These are phyloP conservation scores for Dendrolimus houi DNA, from an alignment of 2,888 invertebrate species.

Conservation along the genomic window DNA sequence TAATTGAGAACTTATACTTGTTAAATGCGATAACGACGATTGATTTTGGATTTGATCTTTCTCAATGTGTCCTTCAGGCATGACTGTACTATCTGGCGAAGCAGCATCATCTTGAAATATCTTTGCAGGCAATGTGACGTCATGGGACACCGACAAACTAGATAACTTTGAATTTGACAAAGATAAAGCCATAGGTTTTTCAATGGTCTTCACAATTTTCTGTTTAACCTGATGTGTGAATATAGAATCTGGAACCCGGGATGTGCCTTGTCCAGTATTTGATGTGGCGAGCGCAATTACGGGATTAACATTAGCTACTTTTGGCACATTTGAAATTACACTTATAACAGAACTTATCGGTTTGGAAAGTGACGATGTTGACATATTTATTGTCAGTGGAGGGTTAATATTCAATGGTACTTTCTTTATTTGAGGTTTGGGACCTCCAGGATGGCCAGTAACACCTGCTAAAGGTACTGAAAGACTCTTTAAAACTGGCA, in stretches of 20 bases:
- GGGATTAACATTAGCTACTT: conserved; percentile 50
- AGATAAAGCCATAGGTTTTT: conserved; percentile 68
- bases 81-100: conserved; percentile 73
- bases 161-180: conserved; percentile 73
- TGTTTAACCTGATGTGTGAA: conserved; percentile 68
- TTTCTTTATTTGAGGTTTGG: conserved; percentile 50
- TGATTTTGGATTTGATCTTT: conserved; percentile 29
- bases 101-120: conserved; percentile 81
- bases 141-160: conserved; percentile 74
- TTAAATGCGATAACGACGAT: conserved; percentile 29
- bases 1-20: conserved; percentile 18
- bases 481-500: conserved; percentile 62
- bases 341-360: conserved; percentile 67
- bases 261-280: conserved; percentile 33
- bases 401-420: conserved; percentile 51
- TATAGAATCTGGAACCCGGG: conserved; percentile 61
- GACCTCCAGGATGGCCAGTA: conserved; percentile 23
- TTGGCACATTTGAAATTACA: conserved; percentile 60
- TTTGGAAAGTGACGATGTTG: conserved; percentile 50
- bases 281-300: conserved; percentile 57
- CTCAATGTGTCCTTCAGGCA: conserved; percentile 36
- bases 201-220: conserved; percentile 68
- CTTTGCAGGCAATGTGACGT: conserved; percentile 78
- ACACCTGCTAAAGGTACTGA: conserved; percentile 50
- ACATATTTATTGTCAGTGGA: conserved; percentile 50